Evolutionary conservation across 2,113 vertebrate genomes (phyloP), one percentile per base, ranked within the genome.

Genomic region (Crotalus viridis): DNA sequence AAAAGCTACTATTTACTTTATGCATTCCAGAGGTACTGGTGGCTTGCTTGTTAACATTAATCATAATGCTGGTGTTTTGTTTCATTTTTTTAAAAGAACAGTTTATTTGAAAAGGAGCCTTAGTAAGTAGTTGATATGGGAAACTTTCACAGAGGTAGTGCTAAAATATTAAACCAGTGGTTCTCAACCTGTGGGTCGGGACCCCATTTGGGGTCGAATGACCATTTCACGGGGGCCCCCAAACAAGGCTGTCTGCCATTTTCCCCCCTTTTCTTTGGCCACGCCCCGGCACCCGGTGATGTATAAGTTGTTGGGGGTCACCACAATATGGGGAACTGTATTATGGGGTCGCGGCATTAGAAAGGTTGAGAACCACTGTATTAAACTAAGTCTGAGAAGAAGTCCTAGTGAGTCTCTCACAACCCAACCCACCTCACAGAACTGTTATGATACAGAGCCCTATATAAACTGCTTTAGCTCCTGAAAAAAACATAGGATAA

Each of bases 1-100:
- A 94, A 96, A 97, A 90, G 97, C 95, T 96, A 96, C 95, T 96
- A 96, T 96, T 98, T 97, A 51, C 9, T 51, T 1, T 51, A 97
- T 94, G 96, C 96, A 97, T 96, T 97, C 96, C 97, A 96, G 96
- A 98, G 97, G 96, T 96, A 97, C 96, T 98, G 97, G 97, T 97
- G 97, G 97, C 95, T 86, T 97, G 97, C 97, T 97, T 97, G 97
- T 97, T 98, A 97, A 96, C 96, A 92, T 96, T 97, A 96, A 97
- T 95, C 97, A 97, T 97, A 97, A 97, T 46, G 96, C 95, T 95
- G 96, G 95, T 97, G 97, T 96, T 98, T 97, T 95, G 89, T 91
- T 90, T 97, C 96, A 8, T 94, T 92, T 95, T 97, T 97, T 96
- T 94, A 46, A 46, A 0, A 4, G 15, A 91, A 97, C 96, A 96